Base-by-base conservation (phyloP, 2,113 vertebrate species). In the Actenoides lindsayi region DNA sequence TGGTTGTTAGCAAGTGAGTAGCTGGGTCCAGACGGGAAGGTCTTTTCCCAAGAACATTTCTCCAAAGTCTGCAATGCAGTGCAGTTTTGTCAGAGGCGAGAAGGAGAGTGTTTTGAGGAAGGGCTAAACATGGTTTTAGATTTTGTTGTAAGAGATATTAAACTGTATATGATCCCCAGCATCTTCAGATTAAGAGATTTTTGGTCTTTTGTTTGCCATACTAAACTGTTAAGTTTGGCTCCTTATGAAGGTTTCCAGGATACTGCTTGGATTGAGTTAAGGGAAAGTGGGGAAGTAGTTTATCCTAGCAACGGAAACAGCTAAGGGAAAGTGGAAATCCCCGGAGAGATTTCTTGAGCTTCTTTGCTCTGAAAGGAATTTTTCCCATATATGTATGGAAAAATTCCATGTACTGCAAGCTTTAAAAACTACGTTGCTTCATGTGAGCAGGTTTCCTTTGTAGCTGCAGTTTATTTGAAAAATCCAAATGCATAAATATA, bases 241-340 rank as follows among this genome's bases (percentile, higher is more conserved):
- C n/a, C 63, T 71, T 54, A 64, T 90, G 46, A 70, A 56, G 53
- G 19, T 65, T 96, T 90, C 51, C 50, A 83, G 57, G 21, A 21
- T 63, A 6, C 24, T 64, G 30, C 42, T 90, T 68, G 39, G 48
- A 70, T 11, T 64, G 51, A 84, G 27, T 56, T 85, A 74, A 53
- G 37, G 13, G 42, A 78, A 91, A 89, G 62, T 33, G 33, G 27
- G 69, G 33, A 81, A 84, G 27, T 44, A 5, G 9, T 65, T 95
- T 79, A 65, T 90, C 46, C 0, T 1, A 60, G 69, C 50, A 75
- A n/a, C 0, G 0, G 83, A 93, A 79, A 76, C 77, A 93, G 59
- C 57, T 93, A 54, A 73, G 54, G 39, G 92, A 92, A 83, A 94
- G 83, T 74, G 51, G 46, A 92, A 91, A 53, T 76, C 77, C 71